Percentiles rank a stretch among this genome's conserved stretches.
Evolutionary conservation across 2,113 vertebrate species (phyloP).

Genomic region (Eidolon helvum): DNA sequence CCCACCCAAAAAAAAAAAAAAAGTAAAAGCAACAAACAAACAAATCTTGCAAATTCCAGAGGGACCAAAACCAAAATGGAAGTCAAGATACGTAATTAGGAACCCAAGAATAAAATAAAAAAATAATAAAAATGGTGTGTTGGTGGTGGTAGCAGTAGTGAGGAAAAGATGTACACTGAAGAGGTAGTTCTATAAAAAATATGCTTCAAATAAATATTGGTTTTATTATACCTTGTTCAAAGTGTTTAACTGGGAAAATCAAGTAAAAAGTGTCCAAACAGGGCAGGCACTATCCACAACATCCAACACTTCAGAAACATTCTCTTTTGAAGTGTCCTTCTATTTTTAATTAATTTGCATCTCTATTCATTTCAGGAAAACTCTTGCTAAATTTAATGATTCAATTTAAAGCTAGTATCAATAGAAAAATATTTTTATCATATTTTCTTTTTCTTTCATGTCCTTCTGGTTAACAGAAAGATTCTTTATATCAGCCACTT

Average conservation of each 20-base stretch:
- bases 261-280: background rate
- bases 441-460: background rate
- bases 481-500: background rate
- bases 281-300: background rate
- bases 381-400: background rate
- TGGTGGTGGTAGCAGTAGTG: background rate
- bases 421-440: background rate
- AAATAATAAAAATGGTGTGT: background rate
- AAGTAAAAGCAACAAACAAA: background rate
- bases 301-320: background rate
- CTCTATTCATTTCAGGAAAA: constrained; percentile 14
- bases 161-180: background rate
- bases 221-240: background rate
- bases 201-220: background rate
- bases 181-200: background rate
- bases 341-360: background rate
- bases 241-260: background rate
- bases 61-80: background rate
- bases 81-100: background rate
- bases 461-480: background rate
- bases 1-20: background rate
- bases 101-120: background rate
- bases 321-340: background rate
- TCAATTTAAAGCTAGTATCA: background rate
- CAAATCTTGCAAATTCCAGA: background rate